Evolutionary conservation across 2,888 invertebrate genomes (phyloP).

Genomic region (Caenorhabditis uteleia): DNA sequence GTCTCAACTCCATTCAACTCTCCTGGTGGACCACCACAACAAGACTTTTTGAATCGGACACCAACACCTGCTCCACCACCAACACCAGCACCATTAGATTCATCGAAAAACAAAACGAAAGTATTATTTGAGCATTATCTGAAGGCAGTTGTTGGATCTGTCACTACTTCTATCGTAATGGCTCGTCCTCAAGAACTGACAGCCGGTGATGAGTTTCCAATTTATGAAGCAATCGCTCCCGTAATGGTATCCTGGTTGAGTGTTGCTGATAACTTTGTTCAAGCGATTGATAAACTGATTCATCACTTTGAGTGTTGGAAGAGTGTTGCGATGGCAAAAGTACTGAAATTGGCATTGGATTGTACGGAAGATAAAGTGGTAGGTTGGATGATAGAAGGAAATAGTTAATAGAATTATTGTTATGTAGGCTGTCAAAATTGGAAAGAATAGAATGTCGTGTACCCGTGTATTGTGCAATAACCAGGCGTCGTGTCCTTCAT

Average conservation of each 20-base stretch:
- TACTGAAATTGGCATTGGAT: constrained; percentile 43
- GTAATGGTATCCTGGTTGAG: constrained; percentile 59
- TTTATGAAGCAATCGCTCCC: constrained; percentile 64
- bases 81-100: background rate
- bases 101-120: constrained; percentile 7
- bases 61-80: background rate
- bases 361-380: constrained; percentile 37
- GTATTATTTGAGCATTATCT: constrained; percentile 17
- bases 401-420: background rate
- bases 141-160: constrained; percentile 31
- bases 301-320: constrained; percentile 31
- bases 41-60: background rate
- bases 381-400: background rate
- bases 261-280: constrained; percentile 22
- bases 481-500: constrained; percentile 56
- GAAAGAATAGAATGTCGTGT: constrained; percentile 32
- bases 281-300: constrained; percentile 12
- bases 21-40: constrained; percentile 9
- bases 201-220: constrained; percentile 52
- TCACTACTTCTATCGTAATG: constrained; percentile 48
- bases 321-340: constrained; percentile 34
- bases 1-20: constrained; percentile 17
- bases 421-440: constrained; percentile 16
- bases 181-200: constrained; percentile 51
- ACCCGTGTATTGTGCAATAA: constrained; percentile 26